These are phyloP conservation scores for Latrodectus hesperus DNA, from an alignment of 2,888 invertebrate species.

Conservation along the genomic window DNA sequence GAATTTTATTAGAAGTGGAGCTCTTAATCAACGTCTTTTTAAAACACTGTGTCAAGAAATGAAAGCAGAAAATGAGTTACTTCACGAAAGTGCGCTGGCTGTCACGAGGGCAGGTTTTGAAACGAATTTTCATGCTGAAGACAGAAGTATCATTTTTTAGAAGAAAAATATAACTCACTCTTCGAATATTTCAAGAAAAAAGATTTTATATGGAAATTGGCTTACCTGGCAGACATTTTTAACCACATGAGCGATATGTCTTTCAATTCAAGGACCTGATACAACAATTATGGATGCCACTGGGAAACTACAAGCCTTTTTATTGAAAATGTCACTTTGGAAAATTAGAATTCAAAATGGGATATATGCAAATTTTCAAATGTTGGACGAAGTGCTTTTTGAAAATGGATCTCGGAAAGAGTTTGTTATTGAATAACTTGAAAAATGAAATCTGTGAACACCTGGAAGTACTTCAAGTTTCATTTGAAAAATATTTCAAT, in stretches of 20 bases:
- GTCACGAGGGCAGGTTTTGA: conserved; percentile 55
- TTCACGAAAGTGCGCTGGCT: conserved; percentile 47
- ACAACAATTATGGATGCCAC: conserved; percentile 42
- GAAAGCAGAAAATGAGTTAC: no score
- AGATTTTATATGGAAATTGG: conserved; percentile 62
- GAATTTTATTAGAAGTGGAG: no score
- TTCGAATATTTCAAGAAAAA: conserved; percentile 62
- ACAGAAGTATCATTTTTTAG: conserved; percentile 55
- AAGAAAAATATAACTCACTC: conserved; percentile 55
- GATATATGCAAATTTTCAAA: conserved; percentile 49
- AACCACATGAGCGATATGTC: conserved; percentile 28
- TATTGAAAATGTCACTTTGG: conserved; percentile 48
- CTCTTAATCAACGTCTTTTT: no score
- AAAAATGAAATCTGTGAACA: no score
- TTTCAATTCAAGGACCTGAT: no score
- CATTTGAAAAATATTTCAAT: no score
- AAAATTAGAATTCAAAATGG: conserved; percentile 51
- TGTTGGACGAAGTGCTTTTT: conserved; percentile 53
- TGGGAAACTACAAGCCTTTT: conserved; percentile 46
- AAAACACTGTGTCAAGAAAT: no score
- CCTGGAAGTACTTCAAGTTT: no score
- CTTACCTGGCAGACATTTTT: conserved; percentile 61
- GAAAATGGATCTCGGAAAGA: conserved; percentile 47
- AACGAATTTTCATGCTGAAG: conserved; percentile 47
- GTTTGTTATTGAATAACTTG: no score